A percentile compares a stretch with the other conserved stretches of the same genome.
These are phyloP conservation scores for Tubulanus polymorphus DNA, from an alignment of 2,888 invertebrate species.

Conservation along the genomic window DNA sequence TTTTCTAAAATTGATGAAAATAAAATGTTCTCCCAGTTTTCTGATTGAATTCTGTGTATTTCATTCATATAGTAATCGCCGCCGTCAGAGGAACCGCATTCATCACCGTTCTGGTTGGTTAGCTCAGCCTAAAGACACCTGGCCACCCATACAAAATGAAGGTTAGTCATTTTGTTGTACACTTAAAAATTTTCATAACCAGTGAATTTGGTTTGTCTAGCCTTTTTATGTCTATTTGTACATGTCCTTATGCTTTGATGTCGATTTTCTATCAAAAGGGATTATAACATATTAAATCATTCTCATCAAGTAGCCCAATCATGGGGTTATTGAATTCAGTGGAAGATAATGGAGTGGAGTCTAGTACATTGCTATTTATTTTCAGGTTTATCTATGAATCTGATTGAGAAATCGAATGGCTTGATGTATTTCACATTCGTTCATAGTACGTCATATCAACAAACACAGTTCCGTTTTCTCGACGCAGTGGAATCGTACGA, in stretches of 20 bases:
- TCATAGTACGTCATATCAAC: constrained; percentile 70
- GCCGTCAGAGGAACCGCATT: constrained; percentile 57
- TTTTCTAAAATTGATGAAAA: neutral
- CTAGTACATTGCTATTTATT: constrained; percentile 14
- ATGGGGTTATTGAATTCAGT: no score
- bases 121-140: constrained; percentile 67
- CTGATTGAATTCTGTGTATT: neutral
- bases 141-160: constrained; percentile 68
- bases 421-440: constrained; percentile 69
- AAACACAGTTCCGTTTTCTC: constrained; percentile 70
- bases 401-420: constrained; percentile 59
- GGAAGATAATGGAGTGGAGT: constrained; percentile 3
- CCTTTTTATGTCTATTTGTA: no score
- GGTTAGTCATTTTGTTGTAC: constrained; percentile 19
- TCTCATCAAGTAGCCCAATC: neutral
- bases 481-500: constrained; percentile 74
- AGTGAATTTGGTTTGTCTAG: no score
- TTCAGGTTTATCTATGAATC: constrained; percentile 67
- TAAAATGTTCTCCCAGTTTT: neutral
- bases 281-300: no score
- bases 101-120: constrained; percentile 63
- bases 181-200: no score
- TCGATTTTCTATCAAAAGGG: no score
- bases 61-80: constrained; percentile 11
- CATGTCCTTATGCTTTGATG: no score